Evolutionary conservation across 2,113 vertebrate species (phyloP).

Genomic region (Nothobranchius furzeri): DNA sequence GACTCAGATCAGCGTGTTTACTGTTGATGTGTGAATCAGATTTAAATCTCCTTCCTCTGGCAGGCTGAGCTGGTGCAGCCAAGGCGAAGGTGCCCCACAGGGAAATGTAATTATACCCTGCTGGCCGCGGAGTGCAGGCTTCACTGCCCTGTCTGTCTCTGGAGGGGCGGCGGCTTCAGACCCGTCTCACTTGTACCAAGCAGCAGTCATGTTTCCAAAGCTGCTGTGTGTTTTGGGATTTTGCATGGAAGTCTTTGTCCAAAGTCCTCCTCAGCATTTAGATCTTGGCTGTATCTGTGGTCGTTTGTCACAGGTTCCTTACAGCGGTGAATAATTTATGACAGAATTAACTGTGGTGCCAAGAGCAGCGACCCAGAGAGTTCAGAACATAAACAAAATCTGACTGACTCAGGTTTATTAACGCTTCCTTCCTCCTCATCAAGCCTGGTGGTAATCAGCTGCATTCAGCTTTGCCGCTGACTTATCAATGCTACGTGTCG

Average conservation of each 20-base stretch:
- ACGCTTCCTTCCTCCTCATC: neutral
- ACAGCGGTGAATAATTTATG: slow-evolving; percentile 65
- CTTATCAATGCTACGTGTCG: slow-evolving; percentile 1
- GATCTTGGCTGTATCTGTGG: slow-evolving; percentile 47
- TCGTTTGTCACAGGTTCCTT: slow-evolving; percentile 59
- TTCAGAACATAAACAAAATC: slow-evolving; percentile 33
- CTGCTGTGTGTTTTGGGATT: slow-evolving; percentile 19
- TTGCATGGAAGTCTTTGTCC: slow-evolving; percentile 24
- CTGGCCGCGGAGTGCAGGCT: slow-evolving; percentile 59
- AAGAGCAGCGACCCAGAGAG: slow-evolving; percentile 54
- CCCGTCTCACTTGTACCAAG: slow-evolving; percentile 49
- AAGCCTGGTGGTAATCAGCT: no score
- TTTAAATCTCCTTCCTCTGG: slow-evolving; percentile 59
- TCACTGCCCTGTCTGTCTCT: slow-evolving; percentile 63
- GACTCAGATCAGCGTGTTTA: neutral
- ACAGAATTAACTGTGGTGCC: slow-evolving; percentile 56
- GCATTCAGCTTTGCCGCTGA: neutral
- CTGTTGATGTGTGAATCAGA: slow-evolving; percentile 51
- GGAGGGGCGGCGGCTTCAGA: slow-evolving; percentile 47
- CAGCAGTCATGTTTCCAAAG: slow-evolving; percentile 43
- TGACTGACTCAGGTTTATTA: slow-evolving; percentile 20
- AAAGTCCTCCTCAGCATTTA: slow-evolving; percentile 39
- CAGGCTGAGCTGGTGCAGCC: slow-evolving; percentile 50
- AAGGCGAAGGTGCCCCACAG: slow-evolving; percentile 40
- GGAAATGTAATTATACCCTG: slow-evolving; percentile 70